Base-by-base conservation (phyloP, 2,888 invertebrate genomes). In the Kryphioiulus occultus region DNA sequence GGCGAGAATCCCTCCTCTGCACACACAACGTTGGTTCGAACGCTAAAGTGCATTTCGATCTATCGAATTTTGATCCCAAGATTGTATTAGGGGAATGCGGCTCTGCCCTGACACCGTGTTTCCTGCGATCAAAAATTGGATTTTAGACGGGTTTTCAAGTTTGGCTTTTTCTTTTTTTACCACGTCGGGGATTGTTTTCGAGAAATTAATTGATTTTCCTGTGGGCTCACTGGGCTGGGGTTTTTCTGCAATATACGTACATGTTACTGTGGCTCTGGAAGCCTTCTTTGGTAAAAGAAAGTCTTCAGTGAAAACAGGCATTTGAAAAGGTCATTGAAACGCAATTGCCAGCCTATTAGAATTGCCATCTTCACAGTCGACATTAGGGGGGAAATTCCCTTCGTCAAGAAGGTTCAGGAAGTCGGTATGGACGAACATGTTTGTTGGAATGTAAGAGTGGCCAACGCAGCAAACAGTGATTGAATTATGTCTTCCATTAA, bases 121-220 rank as follows among this genome's bases (percentile, higher is more conserved):
- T 78, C 78, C 30, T 78, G 78, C 26, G 78, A 78, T 78, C 78
- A 78, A 78, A 78, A 78, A 78, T 78, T 78, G 78, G 78, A 78
- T 78, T 78, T 78, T 30, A 78, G 78, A 15, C 15, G n/a, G 59
- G 26, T 78, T 78, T 78, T 30, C 30, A 78, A 78, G 78, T 78
- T 78, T 78, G 78, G 78, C 78, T 78, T 78, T 78, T 78, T 30
- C 3, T 39, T 44, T 78, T 30, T 78, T 78, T 30, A 78, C 78
- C 78, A 78, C 78, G 78, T 78, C 78, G 78, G 10, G 78, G 78
- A 78, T 78, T 78, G 78, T 78, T 78, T 78, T 78, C 78, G 78
- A 30, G 26, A 78, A 78, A 78, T 78, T 78, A 78, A 78, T 78
- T 78, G 78, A 26, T 78, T 78, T 78, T 78, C 30, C 78, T 78